Base-by-base conservation (phyloP, 2,113 vertebrate genomes). In the Odocoileus virginianus region DNA sequence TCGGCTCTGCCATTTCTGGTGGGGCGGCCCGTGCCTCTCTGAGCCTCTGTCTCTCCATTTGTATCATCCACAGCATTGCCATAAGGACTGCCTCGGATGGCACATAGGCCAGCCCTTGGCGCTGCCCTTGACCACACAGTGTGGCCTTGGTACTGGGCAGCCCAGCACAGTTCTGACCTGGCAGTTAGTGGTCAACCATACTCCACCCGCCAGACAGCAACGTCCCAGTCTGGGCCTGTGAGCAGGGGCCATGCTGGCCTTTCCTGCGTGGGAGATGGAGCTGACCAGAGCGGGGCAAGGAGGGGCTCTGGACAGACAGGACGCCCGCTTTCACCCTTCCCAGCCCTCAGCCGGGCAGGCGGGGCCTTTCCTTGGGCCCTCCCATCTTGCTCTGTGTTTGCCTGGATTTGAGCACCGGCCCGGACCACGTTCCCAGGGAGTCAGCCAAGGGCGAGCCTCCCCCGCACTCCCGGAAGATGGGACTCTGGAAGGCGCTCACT, bases 391-490 rank as follows among this genome's bases (percentile, higher is more conserved):
- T 14, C 30, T 15, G 47, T 27, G n/a, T 28, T 45, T 25, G 2
- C 25, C 28, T 23, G 2, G 64, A 36, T 50, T 47, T 54, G 96
- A 91, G 87, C 89, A 94, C 76, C 10, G 5, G 10, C 11, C 85
- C 5, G 93, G 95, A 83, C 58, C 85, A 89, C 15, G 78, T 98
- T 98, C 98, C 81, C 98, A 97, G 87, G 83, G 50, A 97, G 98
- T 97, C 98, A 97, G 97, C 98, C 96, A 98, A 96, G 95, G 98
- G 95, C 92, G 92, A 97, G 95, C 97, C 87, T 55, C 97, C 98
- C 97, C 91, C 94, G 60, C 95, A 90, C 94, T 64, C 23, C 82
- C 43, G 87, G 97, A 87, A 88, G 97, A 94, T 33, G 87, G 95
- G 55, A 40, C 96, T 50, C 45, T 98, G 98, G 98, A 98, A 97